Evolutionary conservation across 1,140 invertebrate species (phyloP).

Genomic region (Drosophila teissieri): DNA sequence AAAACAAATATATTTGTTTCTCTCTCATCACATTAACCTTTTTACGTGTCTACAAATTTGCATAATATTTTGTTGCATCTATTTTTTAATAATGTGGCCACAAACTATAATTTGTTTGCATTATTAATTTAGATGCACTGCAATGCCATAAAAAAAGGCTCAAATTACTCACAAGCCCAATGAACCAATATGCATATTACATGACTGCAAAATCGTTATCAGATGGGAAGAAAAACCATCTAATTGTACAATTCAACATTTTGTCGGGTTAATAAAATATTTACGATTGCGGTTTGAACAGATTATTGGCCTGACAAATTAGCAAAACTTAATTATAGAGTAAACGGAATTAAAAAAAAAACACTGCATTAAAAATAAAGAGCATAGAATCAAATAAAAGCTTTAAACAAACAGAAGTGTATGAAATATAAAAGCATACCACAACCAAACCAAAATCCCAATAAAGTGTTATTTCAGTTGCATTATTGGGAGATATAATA

Average conservation of each 20-base stretch:
- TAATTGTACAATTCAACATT: conserved; percentile 75
- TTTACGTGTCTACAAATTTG: conserved; percentile 22
- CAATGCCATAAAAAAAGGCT: conserved; percentile 33
- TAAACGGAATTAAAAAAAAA: conserved; percentile 27
- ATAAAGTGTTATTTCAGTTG: conserved; percentile 26
- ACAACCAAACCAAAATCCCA: conserved; percentile 45
- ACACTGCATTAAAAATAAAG: conserved; percentile 24
- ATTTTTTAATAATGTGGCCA: conserved; percentile 39
- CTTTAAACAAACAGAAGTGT: conserved; percentile 31
- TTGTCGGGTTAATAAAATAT: conserved; percentile 81
- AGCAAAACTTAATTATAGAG: conserved; percentile 73
- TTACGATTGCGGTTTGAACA: conserved; percentile 65
- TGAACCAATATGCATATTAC: conserved; percentile 54
- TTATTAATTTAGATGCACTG: conserved; percentile 73
- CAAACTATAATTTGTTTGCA: conserved; percentile 73
- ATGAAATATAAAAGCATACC: conserved; percentile 33
- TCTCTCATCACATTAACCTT: conserved; percentile 20
- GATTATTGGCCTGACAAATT: conserved; percentile 68
- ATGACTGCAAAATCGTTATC: conserved; percentile 26
- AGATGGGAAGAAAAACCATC: conserved; percentile 45
- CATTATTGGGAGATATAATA: conserved; percentile 10
- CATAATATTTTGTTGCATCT: conserved; percentile 38
- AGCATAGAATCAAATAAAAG: conserved; percentile 4
- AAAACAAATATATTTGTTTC: conserved; percentile 3
- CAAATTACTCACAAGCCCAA: conserved; percentile 48